Percentiles rank a stretch among this genome's conserved stretches.
Conservation (phyloP, 2,113 vertebrate species). For the Lamprologus ornatipinnis region DNA sequence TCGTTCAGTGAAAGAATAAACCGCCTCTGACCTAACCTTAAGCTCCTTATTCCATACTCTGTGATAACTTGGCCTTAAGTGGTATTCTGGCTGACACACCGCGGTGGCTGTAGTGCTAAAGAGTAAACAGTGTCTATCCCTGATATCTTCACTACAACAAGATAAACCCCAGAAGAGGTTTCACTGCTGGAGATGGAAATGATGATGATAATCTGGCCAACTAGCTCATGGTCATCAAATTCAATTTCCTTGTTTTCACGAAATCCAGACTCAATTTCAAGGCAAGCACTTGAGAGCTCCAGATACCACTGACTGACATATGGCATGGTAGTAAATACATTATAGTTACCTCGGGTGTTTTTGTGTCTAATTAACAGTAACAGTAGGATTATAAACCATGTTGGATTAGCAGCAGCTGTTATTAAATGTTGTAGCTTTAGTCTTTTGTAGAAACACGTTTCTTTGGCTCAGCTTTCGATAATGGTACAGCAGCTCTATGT, state of each 20-base stretch:
- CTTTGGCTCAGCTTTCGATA: accelerated
- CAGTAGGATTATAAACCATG: not conserved
- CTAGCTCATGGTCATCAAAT: not conserved
- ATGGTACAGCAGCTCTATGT: not conserved
- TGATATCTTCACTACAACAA: not conserved
- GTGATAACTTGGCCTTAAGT: not conserved
- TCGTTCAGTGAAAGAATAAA: not conserved
- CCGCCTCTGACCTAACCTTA: accelerated
- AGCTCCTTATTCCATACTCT: not conserved
- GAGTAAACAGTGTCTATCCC: not conserved
- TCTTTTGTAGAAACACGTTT: not conserved
- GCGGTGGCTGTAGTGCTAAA: accelerated
- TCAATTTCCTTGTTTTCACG: not conserved
- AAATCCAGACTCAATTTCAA: not conserved
- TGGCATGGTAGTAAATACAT: not conserved
- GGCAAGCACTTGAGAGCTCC: not conserved
- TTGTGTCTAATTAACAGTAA: not conserved
- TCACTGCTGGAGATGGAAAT: not conserved
- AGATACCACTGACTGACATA: not conserved
- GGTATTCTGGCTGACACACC: not conserved
- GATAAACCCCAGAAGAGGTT: not conserved
- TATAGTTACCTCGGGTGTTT: not conserved
- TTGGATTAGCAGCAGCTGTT: not conserved
- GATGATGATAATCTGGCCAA: not conserved
- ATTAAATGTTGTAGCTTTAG: not conserved